Evolutionary conservation across 2,797 vertebrate genomes (phyloP).

Genomic region (Bovichtus variegatus): DNA sequence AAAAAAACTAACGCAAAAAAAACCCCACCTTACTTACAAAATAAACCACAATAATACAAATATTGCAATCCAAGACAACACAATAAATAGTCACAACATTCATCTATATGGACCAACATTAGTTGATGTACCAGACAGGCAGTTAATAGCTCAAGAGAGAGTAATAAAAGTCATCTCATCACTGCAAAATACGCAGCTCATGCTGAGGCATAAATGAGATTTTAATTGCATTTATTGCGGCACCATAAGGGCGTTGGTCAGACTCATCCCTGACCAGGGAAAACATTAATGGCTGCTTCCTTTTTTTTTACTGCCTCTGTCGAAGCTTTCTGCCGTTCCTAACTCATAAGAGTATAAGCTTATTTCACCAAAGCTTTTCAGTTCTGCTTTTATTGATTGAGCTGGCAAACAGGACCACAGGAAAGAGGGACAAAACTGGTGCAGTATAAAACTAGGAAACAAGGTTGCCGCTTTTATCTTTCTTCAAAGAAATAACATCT

Average conservation of each 20-base stretch:
- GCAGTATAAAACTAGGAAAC: background rate
- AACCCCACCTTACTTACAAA: background rate
- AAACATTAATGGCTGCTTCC: background rate
- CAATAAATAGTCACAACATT: background rate
- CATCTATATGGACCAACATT: background rate
- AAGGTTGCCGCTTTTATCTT: background rate
- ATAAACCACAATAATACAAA: background rate
- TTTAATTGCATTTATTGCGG: constrained; percentile 3
- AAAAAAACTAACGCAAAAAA: background rate
- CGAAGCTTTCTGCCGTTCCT: background rate
- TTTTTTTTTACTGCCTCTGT: background rate
- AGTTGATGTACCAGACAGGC: background rate
- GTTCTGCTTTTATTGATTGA: constrained; percentile 10
- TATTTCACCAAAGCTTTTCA: background rate
- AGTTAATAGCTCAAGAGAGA: constrained; percentile 13
- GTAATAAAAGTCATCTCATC: background rate
- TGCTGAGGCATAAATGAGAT: constrained; percentile 8
- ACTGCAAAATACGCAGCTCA: background rate
- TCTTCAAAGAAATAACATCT: background rate
- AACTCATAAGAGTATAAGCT: background rate
- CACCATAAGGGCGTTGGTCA: background rate
- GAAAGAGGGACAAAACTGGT: background rate
- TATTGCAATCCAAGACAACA: background rate
- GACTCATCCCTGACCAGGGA: background rate
- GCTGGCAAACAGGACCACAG: constrained; percentile 1